These are phyloP conservation scores for Coenobita brevimanus DNA, from an alignment of 1,140 invertebrate genomes.

Conservation along the genomic window DNA sequence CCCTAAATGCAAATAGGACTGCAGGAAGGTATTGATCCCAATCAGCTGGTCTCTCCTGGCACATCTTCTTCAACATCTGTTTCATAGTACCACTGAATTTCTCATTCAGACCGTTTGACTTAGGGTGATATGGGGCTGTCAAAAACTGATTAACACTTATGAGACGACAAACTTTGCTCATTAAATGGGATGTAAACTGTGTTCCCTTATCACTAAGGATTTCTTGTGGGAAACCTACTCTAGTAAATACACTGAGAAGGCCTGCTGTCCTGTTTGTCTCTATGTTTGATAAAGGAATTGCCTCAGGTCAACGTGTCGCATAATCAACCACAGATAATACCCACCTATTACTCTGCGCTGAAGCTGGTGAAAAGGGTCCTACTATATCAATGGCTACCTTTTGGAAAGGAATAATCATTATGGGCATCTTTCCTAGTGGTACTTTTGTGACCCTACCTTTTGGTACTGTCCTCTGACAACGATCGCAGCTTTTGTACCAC, in stretches of 20 bases:
- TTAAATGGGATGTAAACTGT: slow-evolving; percentile 2
- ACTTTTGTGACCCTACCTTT: not conserved
- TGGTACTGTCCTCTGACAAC: not conserved
- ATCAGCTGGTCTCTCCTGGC: not conserved
- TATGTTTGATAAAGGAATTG: not conserved
- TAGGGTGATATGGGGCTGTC: slow-evolving; percentile 10
- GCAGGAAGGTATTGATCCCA: slow-evolving; percentile 19
- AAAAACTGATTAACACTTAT: not conserved
- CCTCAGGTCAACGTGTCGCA: slow-evolving; percentile 6
- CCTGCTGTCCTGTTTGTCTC: not conserved
- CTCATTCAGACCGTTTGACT: slow-evolving; percentile 18
- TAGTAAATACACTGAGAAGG: not conserved
- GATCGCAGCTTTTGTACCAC: not conserved
- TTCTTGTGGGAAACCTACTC: slow-evolving; percentile 16
- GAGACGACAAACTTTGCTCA: slow-evolving; percentile 13
- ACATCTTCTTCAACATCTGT: too few relatives aligned
- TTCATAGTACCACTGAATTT: slow-evolving; percentile 28
- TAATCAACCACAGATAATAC: not conserved
- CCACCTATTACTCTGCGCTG: not conserved
- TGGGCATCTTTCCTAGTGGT: not conserved
- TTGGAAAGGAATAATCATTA: not conserved
- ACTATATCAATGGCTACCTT: not conserved
- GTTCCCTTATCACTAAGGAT: slow-evolving; percentile 15
- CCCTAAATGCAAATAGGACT: slow-evolving; percentile 4
- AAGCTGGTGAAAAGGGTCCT: not conserved